Base-by-base conservation (phyloP, 2,888 invertebrate species). In the Nesidiocoris tenuis region DNA sequence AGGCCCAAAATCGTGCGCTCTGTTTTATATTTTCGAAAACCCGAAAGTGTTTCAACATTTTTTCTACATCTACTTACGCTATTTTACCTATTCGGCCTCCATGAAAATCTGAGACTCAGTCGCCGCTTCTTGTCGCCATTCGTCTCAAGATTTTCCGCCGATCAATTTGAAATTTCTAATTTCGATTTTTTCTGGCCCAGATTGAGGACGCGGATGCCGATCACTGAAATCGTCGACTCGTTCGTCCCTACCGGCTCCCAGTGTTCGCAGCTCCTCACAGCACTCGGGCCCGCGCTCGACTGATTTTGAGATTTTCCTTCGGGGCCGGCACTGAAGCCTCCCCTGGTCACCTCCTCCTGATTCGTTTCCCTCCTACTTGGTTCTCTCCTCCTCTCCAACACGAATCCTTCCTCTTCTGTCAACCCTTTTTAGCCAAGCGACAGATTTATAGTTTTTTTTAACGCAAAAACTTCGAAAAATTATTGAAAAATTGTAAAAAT, bases 231-330 rank as follows among this genome's bases (percentile, higher is more conserved):
- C 39, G 39, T 39, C 39, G 39, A 39, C 12, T 39, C 39, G 39
- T 12, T 39, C 12, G 39, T 39, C 12, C 5, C 39, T 12, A 39
- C 5, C 3, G 39, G 12, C 39, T 39, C 12, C 39, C 39, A 39
- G 39, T 39, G 3, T 39, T 39, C 5, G 39, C 39, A 39, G 39
- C 12, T 39, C 39, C 63, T 72, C 72, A 72, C 72, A 61, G 72
- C 63, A 61, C 72, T 72, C 61, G 72, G 72, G 61, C 72, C 72
- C 72, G 72, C 72, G 72, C 72, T 72, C 72, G 61, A 72, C 72
- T 72, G 72, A 72, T 72, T 72, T 72, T 56, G 72, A 72, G 72
- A 61, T 72, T 72, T 72, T 63, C 72, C 72, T 57, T 25, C 25
- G 18, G 23, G 57, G 22, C 57, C 23, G 25, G 25, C 22, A 57